phyloP scores from a whole-genome alignment of 2,888 invertebrate genomes.

The Criorhina ranunculi region DNA sequence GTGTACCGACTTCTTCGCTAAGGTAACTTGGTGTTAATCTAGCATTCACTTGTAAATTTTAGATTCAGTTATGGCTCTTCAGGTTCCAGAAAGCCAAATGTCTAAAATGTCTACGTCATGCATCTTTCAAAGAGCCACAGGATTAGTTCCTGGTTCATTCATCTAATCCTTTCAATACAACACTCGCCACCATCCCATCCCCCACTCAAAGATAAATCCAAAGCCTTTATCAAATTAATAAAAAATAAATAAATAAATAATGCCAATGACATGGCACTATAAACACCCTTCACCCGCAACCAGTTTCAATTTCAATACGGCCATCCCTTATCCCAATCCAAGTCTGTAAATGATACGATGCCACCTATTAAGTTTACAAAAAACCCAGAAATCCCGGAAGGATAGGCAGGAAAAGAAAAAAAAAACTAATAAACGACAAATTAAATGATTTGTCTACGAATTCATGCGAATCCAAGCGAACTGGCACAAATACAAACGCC shows the following conservation, averaged over 20 bases:
- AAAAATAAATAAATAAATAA: constrained; percentile 45
- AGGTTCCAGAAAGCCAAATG: too few relatives aligned
- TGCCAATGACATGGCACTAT: constrained; percentile 44
- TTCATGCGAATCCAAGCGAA: constrained; percentile 62
- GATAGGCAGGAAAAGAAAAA: constrained; percentile 8
- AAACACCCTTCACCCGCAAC: constrained; percentile 47
- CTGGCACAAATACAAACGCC: constrained; percentile 35
- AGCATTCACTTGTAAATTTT: too few relatives aligned
- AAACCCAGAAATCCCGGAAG: constrained; percentile 50
- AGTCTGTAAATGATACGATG: constrained; percentile 15
- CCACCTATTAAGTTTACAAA: constrained; percentile 55
- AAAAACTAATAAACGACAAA: constrained; percentile 78
- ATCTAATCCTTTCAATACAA: constrained; percentile 3
- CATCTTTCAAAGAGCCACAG: too few relatives aligned
- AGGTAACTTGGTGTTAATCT: too few relatives aligned
- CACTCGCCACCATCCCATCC: not conserved
- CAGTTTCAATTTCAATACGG: constrained; percentile 40
- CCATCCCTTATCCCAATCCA: not conserved
- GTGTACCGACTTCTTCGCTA: too few relatives aligned
- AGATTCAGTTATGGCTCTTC: too few relatives aligned
- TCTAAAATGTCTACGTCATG: too few relatives aligned
- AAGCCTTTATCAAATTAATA: constrained; percentile 27
- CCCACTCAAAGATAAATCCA: not conserved
- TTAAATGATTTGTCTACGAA: constrained; percentile 78
- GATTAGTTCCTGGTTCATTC: not conserved